These are phyloP conservation scores for Cerastis leucographa DNA, from an alignment of 2,888 invertebrate species.

Conservation along the genomic window DNA sequence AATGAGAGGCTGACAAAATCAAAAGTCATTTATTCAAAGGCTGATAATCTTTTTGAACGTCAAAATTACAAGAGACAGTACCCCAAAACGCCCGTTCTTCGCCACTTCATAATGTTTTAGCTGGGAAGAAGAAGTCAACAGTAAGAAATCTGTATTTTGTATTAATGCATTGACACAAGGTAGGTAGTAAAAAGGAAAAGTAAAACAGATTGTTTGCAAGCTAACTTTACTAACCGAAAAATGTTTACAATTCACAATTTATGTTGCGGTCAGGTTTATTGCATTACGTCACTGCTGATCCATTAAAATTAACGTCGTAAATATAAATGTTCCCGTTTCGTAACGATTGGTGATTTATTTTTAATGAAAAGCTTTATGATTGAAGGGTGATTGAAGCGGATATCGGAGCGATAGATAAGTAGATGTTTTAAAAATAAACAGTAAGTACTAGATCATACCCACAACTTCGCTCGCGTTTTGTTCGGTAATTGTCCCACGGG, in stretches of 20 bases:
- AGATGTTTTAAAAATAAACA: not conserved
- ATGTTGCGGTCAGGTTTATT: conserved; percentile 54
- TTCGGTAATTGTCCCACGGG: too few relatives aligned
- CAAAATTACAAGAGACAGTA: too few relatives aligned
- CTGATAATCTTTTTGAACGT: too few relatives aligned
- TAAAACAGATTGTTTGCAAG: conserved; percentile 21
- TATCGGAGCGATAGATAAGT: not conserved
- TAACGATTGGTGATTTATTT: conserved; percentile 25
- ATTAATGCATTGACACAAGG: not conserved
- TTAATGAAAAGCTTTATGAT: conserved; percentile 13
- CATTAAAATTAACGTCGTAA: conserved; percentile 48
- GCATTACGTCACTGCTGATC: conserved; percentile 44
- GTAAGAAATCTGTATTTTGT: not conserved
- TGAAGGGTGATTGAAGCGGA: not conserved
- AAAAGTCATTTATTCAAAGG: too few relatives aligned
- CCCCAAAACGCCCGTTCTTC: too few relatives aligned
- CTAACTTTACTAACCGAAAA: conserved; percentile 13
- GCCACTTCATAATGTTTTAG: too few relatives aligned
- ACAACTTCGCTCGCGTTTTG: too few relatives aligned
- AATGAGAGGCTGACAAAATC: not conserved
- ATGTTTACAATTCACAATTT: conserved; percentile 48
- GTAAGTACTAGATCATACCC: too few relatives aligned
- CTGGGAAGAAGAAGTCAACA: too few relatives aligned
- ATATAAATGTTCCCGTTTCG: conserved; percentile 31
- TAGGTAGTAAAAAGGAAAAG: too few relatives aligned